These are phyloP conservation scores for Bolinopsis microptera DNA, from an alignment of 37 sponge, comb jelly and placozoan species.

Conservation along the genomic window DNA sequence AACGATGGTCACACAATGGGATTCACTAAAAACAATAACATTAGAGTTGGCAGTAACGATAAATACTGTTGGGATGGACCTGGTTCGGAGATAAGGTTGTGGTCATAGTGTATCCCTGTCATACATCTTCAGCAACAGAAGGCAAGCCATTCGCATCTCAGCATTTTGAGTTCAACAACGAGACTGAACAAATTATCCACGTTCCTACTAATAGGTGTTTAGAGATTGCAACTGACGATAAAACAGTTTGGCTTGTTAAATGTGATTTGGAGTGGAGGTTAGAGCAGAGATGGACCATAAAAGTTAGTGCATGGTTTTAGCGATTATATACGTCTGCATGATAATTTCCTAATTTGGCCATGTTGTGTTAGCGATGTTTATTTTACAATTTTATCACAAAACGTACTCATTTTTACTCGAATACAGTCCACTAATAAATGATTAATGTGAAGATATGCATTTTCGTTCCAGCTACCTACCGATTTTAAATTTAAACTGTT, in stretches of 20 bases:
- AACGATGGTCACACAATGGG: neutral
- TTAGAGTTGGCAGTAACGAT: neutral
- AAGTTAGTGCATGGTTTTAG: constrained; percentile 29
- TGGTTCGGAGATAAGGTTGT: neutral
- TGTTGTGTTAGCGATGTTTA: no score
- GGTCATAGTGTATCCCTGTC: neutral
- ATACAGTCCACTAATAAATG: no score
- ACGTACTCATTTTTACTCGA: no score
- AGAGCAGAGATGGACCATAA: constrained; percentile 9
- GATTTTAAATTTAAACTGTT: no score
- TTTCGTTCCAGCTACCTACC: no score
- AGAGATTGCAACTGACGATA: neutral
- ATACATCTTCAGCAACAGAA: neutral
- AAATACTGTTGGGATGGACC: neutral
- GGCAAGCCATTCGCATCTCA: neutral
- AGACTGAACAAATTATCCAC: neutral
- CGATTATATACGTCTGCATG: no score
- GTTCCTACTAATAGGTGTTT: neutral
- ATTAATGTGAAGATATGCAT: no score
- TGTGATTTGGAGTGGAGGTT: neutral
- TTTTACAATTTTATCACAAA: no score
- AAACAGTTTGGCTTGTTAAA: neutral
- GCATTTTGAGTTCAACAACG: neutral
- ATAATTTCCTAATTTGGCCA: no score
- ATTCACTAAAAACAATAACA: neutral